Evolutionary conservation across 2,797 vertebrate species (phyloP), one percentile per base, ranked within the genome.

Genomic region (Bucorvus abyssinicus): DNA sequence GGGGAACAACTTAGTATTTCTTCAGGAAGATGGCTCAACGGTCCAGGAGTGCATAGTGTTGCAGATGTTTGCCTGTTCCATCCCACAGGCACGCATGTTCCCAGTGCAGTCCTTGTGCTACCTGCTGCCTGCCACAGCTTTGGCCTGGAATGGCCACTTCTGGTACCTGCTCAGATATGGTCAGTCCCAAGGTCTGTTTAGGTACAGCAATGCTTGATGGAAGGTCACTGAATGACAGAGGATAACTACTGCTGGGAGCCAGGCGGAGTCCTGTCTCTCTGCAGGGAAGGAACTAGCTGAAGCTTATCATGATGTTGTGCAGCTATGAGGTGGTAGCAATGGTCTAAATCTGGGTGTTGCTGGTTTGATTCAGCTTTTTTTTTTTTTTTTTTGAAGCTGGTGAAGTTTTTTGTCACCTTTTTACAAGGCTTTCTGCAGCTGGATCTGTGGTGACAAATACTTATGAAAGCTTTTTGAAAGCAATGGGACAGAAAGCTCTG

Each of bases 71-170:
- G 44, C 45, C 27, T 2, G 0, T 77, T 90, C n/a, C 20, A n/a
- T 56, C 23, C 27, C 7, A 2, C 7, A 30, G 36, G n/a, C 17
- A 32, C 6, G 3, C 14, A 3, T 0, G 0, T n/a, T 80, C 32
- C 50, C 63, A 2, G 0, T 36, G 24, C 36, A 55, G 0, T 77
- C 32, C 67, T 10, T 15, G 3, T 0, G 0, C 47, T 52, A 6
- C 42, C 27, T 47, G 34, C 61, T 90, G 32, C 36, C 30, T 74
- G 60, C 38, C 17, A n/a, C 50, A 27, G 21, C 26, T 68, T 45
- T 34, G 5, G 55, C 82, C 50, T 86, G 57, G 8, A 52, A 30
- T 17, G 2, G 12, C 27, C 21, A 1, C 18, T 81, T 14, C 50
- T 69, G 70, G n/a, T 20, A 55, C 10, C n/a, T 52, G 38, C 63